These are phyloP conservation scores for Morone chrysops DNA, from an alignment of 2,113 vertebrate genomes.

Conservation along the genomic window DNA sequence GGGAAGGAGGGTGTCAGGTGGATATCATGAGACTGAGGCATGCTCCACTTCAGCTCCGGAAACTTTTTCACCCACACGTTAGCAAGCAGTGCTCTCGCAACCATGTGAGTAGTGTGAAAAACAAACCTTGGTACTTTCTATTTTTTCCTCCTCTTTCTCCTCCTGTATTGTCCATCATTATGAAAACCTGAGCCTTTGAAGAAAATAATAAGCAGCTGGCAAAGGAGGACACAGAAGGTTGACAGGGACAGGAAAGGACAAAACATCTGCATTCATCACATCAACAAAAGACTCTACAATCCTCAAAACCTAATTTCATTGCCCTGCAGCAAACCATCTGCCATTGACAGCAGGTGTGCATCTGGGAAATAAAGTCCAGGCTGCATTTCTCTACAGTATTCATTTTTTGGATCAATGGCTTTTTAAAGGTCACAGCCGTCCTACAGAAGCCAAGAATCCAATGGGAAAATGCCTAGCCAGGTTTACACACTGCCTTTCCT, in stretches of 20 bases:
- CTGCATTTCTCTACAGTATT: constrained; percentile 57
- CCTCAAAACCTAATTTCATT: constrained; percentile 52
- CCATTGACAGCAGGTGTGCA: constrained; percentile 73
- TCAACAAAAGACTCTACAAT: constrained; percentile 67
- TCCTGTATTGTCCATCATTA: constrained; percentile 27
- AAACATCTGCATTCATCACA: constrained; percentile 68
- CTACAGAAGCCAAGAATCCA: constrained; percentile 50
- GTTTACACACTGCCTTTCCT: constrained; percentile 59
- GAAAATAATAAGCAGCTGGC: constrained; percentile 52
- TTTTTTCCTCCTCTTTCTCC: constrained; percentile 9
- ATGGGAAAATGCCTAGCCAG: constrained; percentile 49
- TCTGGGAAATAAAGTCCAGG: constrained; percentile 67
- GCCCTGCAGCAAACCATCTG: constrained; percentile 76
- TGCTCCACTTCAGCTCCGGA: constrained; percentile 70
- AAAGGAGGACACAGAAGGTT: constrained; percentile 38
- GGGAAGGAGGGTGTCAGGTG: constrained; percentile 76
- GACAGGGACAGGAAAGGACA: constrained; percentile 55
- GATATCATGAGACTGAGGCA: constrained; percentile 81
- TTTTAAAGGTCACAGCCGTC: constrained; percentile 74
- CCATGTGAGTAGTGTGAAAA: constrained; percentile 67
- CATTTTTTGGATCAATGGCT: constrained; percentile 67
- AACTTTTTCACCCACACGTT: constrained; percentile 69
- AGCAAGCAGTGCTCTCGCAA: constrained; percentile 45
- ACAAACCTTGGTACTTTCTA: constrained; percentile 48
- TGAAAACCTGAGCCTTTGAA: constrained; percentile 41